Base-by-base conservation (phyloP, 2,113 vertebrate genomes). In the Callithrix jacchus region DNA sequence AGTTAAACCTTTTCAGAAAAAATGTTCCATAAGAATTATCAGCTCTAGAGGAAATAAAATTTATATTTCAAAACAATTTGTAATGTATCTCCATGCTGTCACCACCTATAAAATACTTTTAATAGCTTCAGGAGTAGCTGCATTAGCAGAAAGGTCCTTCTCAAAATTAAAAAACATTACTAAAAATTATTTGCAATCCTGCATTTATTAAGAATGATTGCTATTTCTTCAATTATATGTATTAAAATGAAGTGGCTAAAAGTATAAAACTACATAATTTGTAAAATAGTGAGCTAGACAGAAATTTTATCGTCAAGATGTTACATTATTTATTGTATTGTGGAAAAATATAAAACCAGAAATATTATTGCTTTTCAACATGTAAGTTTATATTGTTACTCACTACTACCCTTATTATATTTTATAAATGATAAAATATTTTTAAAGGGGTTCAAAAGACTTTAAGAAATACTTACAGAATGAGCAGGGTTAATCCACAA, bases 31-130 rank as follows among this genome's bases (percentile, higher is more conserved):
- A 85, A 74, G 35, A 86, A 85, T 92, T 13, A 90, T 58, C 49
- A 89, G 30, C 32, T 95, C 9, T 81, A 86, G 84, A 89, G 81
- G 17, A 56, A 92, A 86, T 80, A 92, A 37, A 66, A 81, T 86
- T 81, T 93, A 68, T 95, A 86, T 81, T 95, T 93, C 49, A 42
- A 93, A 80, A 81, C 30, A 85, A 92, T 61, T 96, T 85, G 30
- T 88, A 92, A 89, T 94, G 14, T 79, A 92, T 85, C 64, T 25
- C 42, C 25, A 6, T 54, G 35, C 84, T 92, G 61, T 52, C 52
- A 89, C 30, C 61, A 32, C 23, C 52, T 92, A 64, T 40, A 64
- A 92, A 89, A 80, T 56, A 80, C 8, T 79, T 56, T 77, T 83
- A 88, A 47, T 37, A 66, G 54, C 37, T 93, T 27, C 35, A 84